A percentile compares a stretch with the other conserved stretches of the same genome.
These are phyloP conservation scores for Leucophenga varia DNA, from an alignment of 1,140 invertebrate species.

Conservation along the genomic window DNA sequence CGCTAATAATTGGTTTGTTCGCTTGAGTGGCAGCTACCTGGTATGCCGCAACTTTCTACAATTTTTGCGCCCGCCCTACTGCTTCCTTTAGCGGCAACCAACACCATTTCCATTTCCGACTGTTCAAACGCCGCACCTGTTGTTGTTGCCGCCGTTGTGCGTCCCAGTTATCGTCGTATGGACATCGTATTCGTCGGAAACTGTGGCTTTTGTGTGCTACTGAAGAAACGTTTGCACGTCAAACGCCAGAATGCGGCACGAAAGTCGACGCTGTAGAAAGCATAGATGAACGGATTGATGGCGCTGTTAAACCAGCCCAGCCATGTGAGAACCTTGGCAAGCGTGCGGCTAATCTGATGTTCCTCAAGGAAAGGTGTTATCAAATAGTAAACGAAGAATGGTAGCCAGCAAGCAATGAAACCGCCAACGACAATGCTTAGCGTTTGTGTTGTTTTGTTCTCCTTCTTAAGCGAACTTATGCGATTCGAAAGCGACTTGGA, in stretches of 20 bases:
- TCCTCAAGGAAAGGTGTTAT: slow-evolving; percentile 68
- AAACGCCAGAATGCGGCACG: slow-evolving; percentile 76
- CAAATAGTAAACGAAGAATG: slow-evolving; percentile 83
- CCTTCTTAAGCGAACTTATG: slow-evolving; percentile 66
- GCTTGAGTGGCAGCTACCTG: too few species aligned
- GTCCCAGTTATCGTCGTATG: slow-evolving; percentile 21
- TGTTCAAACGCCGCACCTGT: too few species aligned
- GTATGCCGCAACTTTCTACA: too few species aligned
- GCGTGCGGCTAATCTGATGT: slow-evolving; percentile 59
- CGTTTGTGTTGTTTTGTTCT: slow-evolving; percentile 84
- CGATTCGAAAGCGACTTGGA: slow-evolving; percentile 39
- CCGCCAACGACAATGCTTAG: slow-evolving; percentile 85
- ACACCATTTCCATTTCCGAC: too few species aligned
- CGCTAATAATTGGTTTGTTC: too few species aligned
- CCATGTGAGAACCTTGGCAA: slow-evolving; percentile 83
- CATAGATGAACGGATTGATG: slow-evolving; percentile 81
- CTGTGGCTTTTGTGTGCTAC: slow-evolving; percentile 12
- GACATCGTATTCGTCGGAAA: slow-evolving; percentile 24
- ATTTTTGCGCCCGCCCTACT: too few species aligned
- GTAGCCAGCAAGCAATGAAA: slow-evolving; percentile 84
- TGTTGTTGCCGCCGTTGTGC: too few species aligned
- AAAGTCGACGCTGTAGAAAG: slow-evolving; percentile 80
- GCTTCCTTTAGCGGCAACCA: too few species aligned
- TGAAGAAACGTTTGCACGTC: slow-evolving; percentile 60
- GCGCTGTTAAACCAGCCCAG: slow-evolving; percentile 87